Evolutionary conservation across 1,140 invertebrate species (phyloP).

Genomic region (Drosophila eugracilis): DNA sequence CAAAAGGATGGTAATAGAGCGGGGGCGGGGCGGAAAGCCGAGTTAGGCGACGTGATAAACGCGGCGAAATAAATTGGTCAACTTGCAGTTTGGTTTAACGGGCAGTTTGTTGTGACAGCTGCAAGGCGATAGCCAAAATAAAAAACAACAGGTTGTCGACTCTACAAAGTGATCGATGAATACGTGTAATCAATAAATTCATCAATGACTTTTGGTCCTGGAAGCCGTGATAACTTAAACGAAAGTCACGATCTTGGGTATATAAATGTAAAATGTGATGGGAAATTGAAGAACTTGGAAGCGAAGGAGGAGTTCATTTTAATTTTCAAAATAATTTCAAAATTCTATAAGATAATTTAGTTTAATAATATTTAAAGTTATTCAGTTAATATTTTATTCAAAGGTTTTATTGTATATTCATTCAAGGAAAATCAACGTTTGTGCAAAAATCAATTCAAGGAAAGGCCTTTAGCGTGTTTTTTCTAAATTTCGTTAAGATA

Average conservation of each 20-base stretch:
- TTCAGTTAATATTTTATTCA: too few relatives aligned
- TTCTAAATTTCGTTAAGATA: not conserved
- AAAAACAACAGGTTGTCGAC: slow-evolving; percentile 18
- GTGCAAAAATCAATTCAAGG: not conserved
- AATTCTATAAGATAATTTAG: too few relatives aligned
- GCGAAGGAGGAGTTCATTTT: too few relatives aligned
- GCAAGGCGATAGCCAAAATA: slow-evolving; percentile 41
- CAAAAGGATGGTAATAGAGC: slow-evolving; percentile 7
- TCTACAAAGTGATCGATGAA: slow-evolving; percentile 11
- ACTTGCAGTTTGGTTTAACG: slow-evolving; percentile 52
- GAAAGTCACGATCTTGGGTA: not conserved
- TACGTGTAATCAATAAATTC: slow-evolving; percentile 20
- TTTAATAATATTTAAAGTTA: too few relatives aligned
- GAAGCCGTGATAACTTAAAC: not conserved
- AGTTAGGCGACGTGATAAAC: slow-evolving; percentile 42
- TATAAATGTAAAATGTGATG: not conserved
- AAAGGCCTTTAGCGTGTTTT: not conserved
- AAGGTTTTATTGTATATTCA: too few relatives aligned
- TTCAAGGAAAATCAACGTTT: too few relatives aligned
- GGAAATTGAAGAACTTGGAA: not conserved
- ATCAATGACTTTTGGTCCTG: not conserved
- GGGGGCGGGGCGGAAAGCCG: slow-evolving; percentile 5
- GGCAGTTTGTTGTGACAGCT: slow-evolving; percentile 68
- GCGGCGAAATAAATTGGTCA: slow-evolving; percentile 73
- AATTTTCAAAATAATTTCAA: too few relatives aligned